phyloP scores from a whole-genome alignment of 2,888 invertebrate species.

The Harpalus rufipes region DNA sequence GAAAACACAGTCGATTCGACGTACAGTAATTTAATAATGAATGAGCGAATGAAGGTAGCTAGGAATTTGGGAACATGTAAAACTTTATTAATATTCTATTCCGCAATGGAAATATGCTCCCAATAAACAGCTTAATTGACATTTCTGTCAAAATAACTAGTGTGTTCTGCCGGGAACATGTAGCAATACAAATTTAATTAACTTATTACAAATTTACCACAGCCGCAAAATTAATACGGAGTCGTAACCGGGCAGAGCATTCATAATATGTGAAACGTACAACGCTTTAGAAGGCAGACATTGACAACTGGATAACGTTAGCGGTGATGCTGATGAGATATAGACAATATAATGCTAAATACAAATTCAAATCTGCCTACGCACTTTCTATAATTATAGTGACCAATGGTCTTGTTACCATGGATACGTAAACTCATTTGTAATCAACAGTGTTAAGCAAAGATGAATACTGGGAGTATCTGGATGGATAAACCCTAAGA shows the following conservation, averaged over 20 bases:
- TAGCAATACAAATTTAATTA: conserved; percentile 38
- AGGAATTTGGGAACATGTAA: neutral
- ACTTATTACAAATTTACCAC: conserved; percentile 43
- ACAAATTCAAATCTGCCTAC: neutral
- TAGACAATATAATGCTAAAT: neutral
- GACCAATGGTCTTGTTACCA: neutral
- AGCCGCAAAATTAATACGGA: conserved; percentile 39
- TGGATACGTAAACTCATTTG: neutral
- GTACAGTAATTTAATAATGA: neutral
- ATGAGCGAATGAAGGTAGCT: neutral
- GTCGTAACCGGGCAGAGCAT: neutral
- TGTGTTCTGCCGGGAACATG: neutral
- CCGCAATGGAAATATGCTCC: conserved; percentile 26
- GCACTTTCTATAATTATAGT: neutral
- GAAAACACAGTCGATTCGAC: neutral
- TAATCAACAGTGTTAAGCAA: too few relatives aligned
- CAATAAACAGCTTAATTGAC: conserved; percentile 37
- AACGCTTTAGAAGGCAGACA: neutral
- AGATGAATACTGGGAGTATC: too few relatives aligned
- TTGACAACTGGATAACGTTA: neutral
- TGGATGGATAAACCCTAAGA: too few relatives aligned
- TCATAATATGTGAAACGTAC: neutral
- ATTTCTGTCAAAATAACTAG: conserved; percentile 36
- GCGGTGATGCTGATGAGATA: neutral
- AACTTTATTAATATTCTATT: conserved; percentile 49